Conservation (phyloP, 1,140 invertebrate genomes). For the Brachionus asplanchnoidis region DNA sequence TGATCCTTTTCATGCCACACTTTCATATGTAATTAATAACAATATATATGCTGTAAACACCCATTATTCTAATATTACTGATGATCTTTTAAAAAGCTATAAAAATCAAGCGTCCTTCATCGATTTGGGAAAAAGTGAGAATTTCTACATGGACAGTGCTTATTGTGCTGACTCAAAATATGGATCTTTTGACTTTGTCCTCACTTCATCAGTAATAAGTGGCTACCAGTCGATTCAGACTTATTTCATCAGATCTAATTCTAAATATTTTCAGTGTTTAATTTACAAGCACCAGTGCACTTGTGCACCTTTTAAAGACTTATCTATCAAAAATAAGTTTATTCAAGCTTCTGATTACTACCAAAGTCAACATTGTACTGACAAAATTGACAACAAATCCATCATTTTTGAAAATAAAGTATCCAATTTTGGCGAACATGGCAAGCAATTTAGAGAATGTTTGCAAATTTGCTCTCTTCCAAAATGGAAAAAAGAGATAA, state of each 20-base stretch:
- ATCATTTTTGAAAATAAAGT: neutral
- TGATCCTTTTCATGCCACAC: conserved; percentile 31
- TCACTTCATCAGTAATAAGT: neutral
- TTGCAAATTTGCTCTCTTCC: neutral
- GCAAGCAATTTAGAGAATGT: neutral
- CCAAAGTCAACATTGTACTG: neutral
- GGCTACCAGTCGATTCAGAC: neutral
- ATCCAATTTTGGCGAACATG: neutral
- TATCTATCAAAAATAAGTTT: neutral
- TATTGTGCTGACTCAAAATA: neutral
- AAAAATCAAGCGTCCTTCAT: neutral
- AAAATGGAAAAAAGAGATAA: conserved; percentile 10
- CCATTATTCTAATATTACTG: neutral
- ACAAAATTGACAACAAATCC: neutral
- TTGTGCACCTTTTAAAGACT: conserved; percentile 8
- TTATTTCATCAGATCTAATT: conserved; percentile 11
- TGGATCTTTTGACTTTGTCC: neutral
- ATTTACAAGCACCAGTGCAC: neutral
- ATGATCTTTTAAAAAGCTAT: neutral
- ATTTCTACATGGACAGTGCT: neutral
- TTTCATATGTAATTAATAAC: conserved; percentile 10
- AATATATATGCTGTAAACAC: conserved; percentile 1
- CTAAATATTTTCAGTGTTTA: neutral
- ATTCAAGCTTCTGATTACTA: neutral
- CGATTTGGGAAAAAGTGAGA: neutral